These are phyloP conservation scores for Nesidiocoris tenuis DNA, from an alignment of 2,888 invertebrate genomes.

Conservation along the genomic window DNA sequence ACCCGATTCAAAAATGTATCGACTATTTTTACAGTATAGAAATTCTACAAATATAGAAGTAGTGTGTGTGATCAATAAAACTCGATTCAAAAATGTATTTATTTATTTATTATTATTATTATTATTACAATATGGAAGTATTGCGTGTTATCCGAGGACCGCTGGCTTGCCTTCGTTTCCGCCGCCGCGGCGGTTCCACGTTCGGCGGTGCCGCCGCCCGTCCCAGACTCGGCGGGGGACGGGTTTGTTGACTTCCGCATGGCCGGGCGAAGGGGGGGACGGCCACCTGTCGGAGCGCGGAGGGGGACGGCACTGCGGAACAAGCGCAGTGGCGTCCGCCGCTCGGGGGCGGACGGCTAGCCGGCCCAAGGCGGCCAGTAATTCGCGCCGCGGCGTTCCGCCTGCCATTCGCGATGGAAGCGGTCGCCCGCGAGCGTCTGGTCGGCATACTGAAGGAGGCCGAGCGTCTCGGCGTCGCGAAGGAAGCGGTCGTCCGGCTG, in stretches of 20 bases:
- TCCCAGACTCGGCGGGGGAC: no score
- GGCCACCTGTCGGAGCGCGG: conserved; percentile 30
- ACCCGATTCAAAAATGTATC: no score
- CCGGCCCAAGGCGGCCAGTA: not conserved
- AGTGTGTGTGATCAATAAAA: no score
- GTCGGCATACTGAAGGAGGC: conserved; percentile 43
- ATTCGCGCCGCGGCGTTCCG: not conserved
- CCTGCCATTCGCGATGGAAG: conserved; percentile 39
- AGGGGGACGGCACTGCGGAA: conserved; percentile 2
- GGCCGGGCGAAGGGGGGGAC: not conserved
- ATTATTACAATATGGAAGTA: no score
- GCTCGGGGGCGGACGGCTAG: not conserved
- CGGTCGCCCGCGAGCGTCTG: conserved; percentile 44
- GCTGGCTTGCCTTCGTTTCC: no score
- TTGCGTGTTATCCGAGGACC: no score
- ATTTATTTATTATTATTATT: no score
- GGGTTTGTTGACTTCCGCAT: conserved; percentile 13
- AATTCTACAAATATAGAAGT: no score
- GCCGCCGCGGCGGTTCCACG: no score
- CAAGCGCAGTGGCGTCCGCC: conserved; percentile 28
- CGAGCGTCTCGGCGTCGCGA: conserved; percentile 37
- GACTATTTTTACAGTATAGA: no score
- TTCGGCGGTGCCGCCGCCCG: no score
- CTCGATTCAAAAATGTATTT: no score
- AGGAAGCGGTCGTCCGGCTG: conserved; percentile 41